Conservation (phyloP, 2,113 vertebrate species). For the Plectropomus leopardus region DNA sequence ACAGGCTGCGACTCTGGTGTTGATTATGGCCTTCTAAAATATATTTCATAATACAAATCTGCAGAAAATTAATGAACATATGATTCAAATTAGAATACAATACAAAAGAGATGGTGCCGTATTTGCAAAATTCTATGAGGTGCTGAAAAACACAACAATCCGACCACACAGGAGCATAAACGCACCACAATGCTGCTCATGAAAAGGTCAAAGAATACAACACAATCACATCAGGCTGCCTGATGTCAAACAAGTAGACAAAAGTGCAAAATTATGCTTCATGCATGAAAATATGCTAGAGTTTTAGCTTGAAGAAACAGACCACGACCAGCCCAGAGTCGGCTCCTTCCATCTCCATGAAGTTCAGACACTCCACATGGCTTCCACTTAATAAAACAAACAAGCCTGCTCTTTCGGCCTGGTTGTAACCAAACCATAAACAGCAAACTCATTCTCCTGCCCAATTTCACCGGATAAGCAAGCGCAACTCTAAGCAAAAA, state of each 20-base stretch:
- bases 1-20: neutral
- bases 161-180: constrained; percentile 9
- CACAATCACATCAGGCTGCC: neutral
- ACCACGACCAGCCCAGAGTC: neutral
- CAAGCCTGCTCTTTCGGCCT: constrained; percentile 13
- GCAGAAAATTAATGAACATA: neutral
- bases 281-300: neutral
- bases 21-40: neutral
- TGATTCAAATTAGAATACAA: constrained; percentile 12
- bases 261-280: neutral
- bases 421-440: constrained; percentile 10
- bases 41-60: neutral
- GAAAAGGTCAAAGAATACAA: neutral
- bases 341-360: neutral
- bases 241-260: neutral
- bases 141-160: neutral
- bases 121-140: neutral
- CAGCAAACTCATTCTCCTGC: neutral
- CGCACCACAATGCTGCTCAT: neutral
- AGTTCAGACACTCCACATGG: neutral
- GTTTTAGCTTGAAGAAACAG: constrained; percentile 8
- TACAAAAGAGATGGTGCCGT: neutral
- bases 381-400: constrained; percentile 42
- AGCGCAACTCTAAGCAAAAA: neutral
- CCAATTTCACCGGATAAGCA: constrained; percentile 27